phyloP scores from a whole-genome alignment of 1,140 invertebrate genomes.

The Acarapis woodi region DNA sequence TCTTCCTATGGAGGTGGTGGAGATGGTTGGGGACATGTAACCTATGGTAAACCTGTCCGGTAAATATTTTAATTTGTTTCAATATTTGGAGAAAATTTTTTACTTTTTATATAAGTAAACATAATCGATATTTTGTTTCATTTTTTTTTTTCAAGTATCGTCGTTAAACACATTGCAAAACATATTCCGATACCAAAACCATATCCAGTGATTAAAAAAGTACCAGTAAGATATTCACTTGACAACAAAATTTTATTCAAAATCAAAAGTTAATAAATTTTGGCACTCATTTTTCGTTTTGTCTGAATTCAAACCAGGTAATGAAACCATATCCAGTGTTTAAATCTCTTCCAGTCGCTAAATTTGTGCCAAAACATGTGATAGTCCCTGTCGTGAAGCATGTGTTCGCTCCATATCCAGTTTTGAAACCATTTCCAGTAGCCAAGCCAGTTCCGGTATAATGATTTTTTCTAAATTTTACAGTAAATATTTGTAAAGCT shows the following conservation, averaged over 20 bases:
- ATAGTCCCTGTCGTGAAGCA: slow-evolving; percentile 12
- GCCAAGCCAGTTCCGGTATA: slow-evolving; percentile 11
- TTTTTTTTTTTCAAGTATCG: too few species aligned
- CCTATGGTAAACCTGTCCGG: slow-evolving; percentile 10
- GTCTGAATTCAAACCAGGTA: background rate
- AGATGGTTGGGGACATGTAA: slow-evolving; percentile 7
- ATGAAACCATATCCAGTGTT: slow-evolving; percentile 9
- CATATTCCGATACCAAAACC: slow-evolving; percentile 11
- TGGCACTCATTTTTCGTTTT: too few species aligned
- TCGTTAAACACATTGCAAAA: slow-evolving; percentile 11
- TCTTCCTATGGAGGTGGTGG: slow-evolving; percentile 1
- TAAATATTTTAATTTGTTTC: too few species aligned
- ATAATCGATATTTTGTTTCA: too few species aligned
- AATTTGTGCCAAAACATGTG: slow-evolving; percentile 13
- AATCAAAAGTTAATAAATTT: background rate
- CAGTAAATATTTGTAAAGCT: too few species aligned
- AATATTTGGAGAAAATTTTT: too few species aligned
- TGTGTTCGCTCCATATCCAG: slow-evolving; percentile 12
- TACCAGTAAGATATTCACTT: background rate
- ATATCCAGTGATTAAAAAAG: slow-evolving; percentile 11
- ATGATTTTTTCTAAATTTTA: too few species aligned
- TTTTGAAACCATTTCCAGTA: slow-evolving; percentile 12
- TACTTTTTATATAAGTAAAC: too few species aligned
- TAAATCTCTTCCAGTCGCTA: slow-evolving; percentile 10
- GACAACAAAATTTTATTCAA: background rate